These are phyloP conservation scores for Zaprionus obscuricornis DNA, from an alignment of 2,888 invertebrate genomes.

Conservation along the genomic window DNA sequence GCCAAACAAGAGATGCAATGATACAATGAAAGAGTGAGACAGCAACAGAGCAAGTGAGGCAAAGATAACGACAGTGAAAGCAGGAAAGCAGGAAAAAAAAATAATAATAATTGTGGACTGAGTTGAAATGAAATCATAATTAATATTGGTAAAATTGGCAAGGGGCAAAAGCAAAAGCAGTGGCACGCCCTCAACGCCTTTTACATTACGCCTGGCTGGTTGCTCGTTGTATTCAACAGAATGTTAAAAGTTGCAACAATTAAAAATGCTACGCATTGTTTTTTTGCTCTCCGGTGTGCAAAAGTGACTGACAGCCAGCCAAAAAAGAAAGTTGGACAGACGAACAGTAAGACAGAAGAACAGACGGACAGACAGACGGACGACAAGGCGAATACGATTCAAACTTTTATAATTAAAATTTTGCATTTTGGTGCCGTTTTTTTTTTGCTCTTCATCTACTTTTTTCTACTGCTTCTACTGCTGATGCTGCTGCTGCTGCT, in stretches of 20 bases:
- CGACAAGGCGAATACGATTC: slow-evolving; percentile 63
- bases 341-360: neutral
- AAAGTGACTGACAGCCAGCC: slow-evolving; percentile 34
- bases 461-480: neutral
- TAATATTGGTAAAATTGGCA: slow-evolving; percentile 72
- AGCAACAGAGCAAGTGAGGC: slow-evolving; percentile 12
- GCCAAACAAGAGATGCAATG: too few relatives aligned
- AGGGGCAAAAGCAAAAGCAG: slow-evolving; percentile 29
- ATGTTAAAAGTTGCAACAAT: slow-evolving; percentile 51
- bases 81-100: slow-evolving; percentile 2
- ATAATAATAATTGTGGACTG: slow-evolving; percentile 1
- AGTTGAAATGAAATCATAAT: slow-evolving; percentile 65
- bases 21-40: too few relatives aligned
- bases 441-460: slow-evolving; percentile 16
- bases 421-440: slow-evolving; percentile 47
- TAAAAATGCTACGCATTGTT: slow-evolving; percentile 46
- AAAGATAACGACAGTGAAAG: slow-evolving; percentile 19
- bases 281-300: slow-evolving; percentile 22
- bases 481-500: slow-evolving; percentile 1
- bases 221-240: neutral
- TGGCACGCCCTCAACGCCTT: neutral
- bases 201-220: slow-evolving; percentile 13
- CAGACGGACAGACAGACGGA: slow-evolving; percentile 23
- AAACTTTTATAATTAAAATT: slow-evolving; percentile 78
- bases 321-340: too few relatives aligned